Base-by-base conservation (phyloP, 1,140 invertebrate species). In the Drosophila rufa region DNA sequence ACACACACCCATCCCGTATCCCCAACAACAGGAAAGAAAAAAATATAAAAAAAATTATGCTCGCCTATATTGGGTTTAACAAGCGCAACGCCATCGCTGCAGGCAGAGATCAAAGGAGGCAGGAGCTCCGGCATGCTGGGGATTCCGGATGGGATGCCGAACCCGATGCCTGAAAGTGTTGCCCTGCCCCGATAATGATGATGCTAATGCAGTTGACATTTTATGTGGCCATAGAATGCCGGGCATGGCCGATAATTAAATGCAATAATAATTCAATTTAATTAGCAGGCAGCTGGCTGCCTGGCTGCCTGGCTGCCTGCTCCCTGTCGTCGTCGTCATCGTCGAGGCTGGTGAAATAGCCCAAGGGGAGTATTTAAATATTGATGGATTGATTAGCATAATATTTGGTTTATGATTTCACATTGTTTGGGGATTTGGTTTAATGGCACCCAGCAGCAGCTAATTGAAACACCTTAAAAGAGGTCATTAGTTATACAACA, bases 131-230 rank as follows among this genome's bases (percentile, higher is more conserved):
- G 48, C 27, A 45, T 53, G 65, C 42, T 42, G 15, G 56, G 19
- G 40, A 55, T 22, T 62, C 48, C 33, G 48, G 40, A 42, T 30
- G 30, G 47, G 45, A 57, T 62, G 50, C 50, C 50, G 27, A 46
- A 45, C 6, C 40, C 40, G 33, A 65, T 55, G 64, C 45, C 83
- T 38, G 42, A 78, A 71, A 79, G 69, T 85, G 79, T 86, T 82
- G 75, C 70, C 81, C 53, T 27, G 51, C 40, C 22, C 43, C 77
- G 76, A 86, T 79, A 86, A 79, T 79, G 79, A 82, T 82, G 82
- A 86, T 71, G 82, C 82, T 86, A 86, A 86, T 86, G 82, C 82
- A 86, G 82, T 86, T 86, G 82, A 86, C 82, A 86, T 82, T 85
- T 85, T 82, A 86, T 86, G 82, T 61, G 73, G 67, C 78, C 47